phyloP scores from a whole-genome alignment of 2,888 invertebrate genomes.

The Caenorhabditis virilis region DNA sequence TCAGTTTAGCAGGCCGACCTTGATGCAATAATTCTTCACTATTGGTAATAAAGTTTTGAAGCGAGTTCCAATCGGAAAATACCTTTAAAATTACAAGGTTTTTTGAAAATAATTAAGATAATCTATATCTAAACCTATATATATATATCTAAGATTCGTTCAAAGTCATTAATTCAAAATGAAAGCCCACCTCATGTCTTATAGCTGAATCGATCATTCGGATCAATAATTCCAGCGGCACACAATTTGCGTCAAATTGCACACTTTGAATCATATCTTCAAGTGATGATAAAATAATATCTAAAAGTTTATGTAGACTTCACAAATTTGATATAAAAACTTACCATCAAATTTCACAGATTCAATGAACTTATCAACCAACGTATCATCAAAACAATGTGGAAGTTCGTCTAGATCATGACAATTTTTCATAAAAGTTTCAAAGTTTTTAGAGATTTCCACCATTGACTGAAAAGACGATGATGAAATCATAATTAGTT shows the following conservation, averaged over 20 bases:
- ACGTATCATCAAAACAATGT: conserved; percentile 48
- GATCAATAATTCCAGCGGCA: conserved; percentile 27
- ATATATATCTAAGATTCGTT: too few relatives aligned
- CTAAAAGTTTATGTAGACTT: conserved; percentile 2
- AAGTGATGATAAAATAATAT: conserved; percentile 7
- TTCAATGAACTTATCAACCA: conserved; percentile 48
- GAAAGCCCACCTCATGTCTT: conserved; percentile 3
- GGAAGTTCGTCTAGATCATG: conserved; percentile 39
- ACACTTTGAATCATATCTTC: conserved; percentile 5
- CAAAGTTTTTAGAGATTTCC: background rate
- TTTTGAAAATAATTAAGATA: too few relatives aligned
- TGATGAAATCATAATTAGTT: too few relatives aligned
- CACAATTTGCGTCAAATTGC: conserved; percentile 16
- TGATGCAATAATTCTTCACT: conserved; percentile 15
- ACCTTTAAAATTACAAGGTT: background rate
- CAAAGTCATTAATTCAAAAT: too few relatives aligned
- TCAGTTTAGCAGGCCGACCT: conserved; percentile 11
- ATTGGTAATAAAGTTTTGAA: background rate
- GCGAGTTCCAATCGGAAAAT: background rate
- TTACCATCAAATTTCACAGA: conserved; percentile 28
- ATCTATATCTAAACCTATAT: too few relatives aligned
- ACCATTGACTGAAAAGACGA: background rate
- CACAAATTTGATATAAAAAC: background rate
- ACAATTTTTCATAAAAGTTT: conserved; percentile 15
- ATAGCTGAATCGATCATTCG: conserved; percentile 19